Evolutionary conservation across 2,113 vertebrate genomes (phyloP), one percentile per base, ranked within the genome.

Genomic region (Leuciscus idus): DNA sequence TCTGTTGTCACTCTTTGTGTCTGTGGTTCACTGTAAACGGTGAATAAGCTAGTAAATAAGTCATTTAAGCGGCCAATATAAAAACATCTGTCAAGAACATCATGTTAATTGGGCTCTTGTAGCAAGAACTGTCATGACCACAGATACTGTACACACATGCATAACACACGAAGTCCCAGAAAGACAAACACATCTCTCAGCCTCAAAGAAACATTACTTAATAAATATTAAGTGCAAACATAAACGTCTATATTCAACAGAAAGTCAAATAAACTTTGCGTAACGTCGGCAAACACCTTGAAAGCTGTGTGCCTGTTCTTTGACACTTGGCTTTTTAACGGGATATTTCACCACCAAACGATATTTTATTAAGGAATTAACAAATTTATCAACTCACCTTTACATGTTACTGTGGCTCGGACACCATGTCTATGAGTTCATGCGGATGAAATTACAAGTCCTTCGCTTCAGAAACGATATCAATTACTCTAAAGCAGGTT

Each of bases 401-500:
- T 6, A 23, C 2, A 8, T 23, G 12, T 43, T 9, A 39, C 17
- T 77, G 48, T 77, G 52, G 57, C 5, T 26, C 26, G 23, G 21
- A 17, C 15, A 68, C 68, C 11, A 3, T 19, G 80, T 83, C 43
- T 81, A 8, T 50, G 19, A 33, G 13, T 17, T 4, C 21, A 79
- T 87, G 72, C 73, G 6, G 59, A 23, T 66, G 10, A 78, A 74
- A 82, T 61, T 88, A 57, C 28, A 57, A 30, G 59, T 4, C 43
- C 73, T 66, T 72, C 55, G 78, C 87, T 89, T 78, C 75, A 43
- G 50, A 10, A 46, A 61, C 70, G 80, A 82, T 90, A 91, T 93
- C 90, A 93, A 92, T 92, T 92, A 91, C 91, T 86, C 88, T 57
- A 87, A 87, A 84, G 89, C 79, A 61, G 92, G 84, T 93, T 92